These are phyloP conservation scores for Scaptomyza caliginosa DNA, from an alignment of 2,888 invertebrate genomes.

Conservation along the genomic window DNA sequence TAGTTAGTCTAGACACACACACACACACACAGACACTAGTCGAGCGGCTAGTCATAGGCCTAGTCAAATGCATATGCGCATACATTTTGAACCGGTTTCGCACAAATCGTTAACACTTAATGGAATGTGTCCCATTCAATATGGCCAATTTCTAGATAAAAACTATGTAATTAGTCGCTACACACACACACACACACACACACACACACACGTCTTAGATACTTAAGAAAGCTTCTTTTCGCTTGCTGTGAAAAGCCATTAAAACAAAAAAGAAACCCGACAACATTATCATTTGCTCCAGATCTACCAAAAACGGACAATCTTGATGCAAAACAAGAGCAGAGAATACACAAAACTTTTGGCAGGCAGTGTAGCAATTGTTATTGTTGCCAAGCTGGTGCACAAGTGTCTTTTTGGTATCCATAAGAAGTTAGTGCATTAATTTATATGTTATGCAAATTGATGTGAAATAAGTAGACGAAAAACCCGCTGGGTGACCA, in stretches of 20 bases:
- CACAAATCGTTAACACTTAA: slow-evolving; percentile 1
- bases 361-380: slow-evolving; percentile 1
- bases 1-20: slow-evolving; percentile 7
- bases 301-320: slow-evolving; percentile 29
- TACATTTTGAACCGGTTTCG: slow-evolving; percentile 17
- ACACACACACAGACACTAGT: slow-evolving; percentile 3
- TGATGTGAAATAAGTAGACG: slow-evolving; percentile 23
- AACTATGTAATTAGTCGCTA: background rate
- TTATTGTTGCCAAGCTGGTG: background rate
- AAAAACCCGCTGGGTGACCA: slow-evolving; percentile 47
- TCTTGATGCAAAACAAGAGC: slow-evolving; percentile 17
- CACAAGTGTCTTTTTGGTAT: slow-evolving; percentile 3
- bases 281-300: slow-evolving; percentile 46
- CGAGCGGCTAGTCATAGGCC: slow-evolving; percentile 25
- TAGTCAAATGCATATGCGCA: background rate
- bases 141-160: background rate
- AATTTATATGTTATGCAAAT: slow-evolving; percentile 14
- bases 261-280: background rate
- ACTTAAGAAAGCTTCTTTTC: slow-evolving; percentile 7
- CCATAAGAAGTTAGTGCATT: background rate
- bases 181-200: no score
- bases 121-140: slow-evolving; percentile 13
- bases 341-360: slow-evolving; percentile 3
- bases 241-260: background rate
- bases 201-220: no score